Conservation (phyloP, 1,140 invertebrate species). For the Polyergus mexicanus region DNA sequence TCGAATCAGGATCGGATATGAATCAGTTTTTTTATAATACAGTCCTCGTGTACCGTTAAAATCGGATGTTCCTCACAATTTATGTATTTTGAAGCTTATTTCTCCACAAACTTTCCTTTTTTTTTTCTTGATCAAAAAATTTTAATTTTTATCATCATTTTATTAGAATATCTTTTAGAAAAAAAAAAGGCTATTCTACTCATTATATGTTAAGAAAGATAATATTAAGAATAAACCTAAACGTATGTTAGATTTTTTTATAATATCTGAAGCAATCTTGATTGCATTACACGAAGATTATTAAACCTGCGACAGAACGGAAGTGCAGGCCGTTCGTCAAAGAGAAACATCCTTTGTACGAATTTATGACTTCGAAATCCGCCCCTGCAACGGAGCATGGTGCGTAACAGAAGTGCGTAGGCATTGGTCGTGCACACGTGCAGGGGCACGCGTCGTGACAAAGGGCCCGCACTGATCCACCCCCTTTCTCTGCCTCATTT, state of each 20-base stretch:
- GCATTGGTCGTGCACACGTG: conserved; percentile 83
- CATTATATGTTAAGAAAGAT: not conserved
- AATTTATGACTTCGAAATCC: conserved; percentile 60
- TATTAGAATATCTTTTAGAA: conserved; percentile 2
- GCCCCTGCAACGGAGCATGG: conserved; percentile 54
- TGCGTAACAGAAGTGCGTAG: conserved; percentile 78
- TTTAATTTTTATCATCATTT: not conserved
- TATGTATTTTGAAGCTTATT: not conserved
- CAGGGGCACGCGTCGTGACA: conserved; percentile 83
- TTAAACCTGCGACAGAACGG: not conserved
- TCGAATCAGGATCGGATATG: conserved; percentile 44
- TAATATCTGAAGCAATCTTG: not conserved
- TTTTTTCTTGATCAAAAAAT: not conserved
- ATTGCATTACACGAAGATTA: not conserved
- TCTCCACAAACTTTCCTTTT: not conserved
- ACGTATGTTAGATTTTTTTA: not conserved
- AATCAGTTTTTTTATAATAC: not conserved
- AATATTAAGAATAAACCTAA: not conserved
- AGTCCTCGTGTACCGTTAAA: not conserved
- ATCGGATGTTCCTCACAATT: not conserved
- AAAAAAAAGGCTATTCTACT: not conserved
- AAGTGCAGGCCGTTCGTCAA: not conserved
- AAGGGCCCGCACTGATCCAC: conserved; percentile 80
- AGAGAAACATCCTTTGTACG: not conserved
- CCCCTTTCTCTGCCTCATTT: conserved; percentile 72